Conservation (phyloP, 2,888 invertebrate species). For the Danaus chrysippus region DNA sequence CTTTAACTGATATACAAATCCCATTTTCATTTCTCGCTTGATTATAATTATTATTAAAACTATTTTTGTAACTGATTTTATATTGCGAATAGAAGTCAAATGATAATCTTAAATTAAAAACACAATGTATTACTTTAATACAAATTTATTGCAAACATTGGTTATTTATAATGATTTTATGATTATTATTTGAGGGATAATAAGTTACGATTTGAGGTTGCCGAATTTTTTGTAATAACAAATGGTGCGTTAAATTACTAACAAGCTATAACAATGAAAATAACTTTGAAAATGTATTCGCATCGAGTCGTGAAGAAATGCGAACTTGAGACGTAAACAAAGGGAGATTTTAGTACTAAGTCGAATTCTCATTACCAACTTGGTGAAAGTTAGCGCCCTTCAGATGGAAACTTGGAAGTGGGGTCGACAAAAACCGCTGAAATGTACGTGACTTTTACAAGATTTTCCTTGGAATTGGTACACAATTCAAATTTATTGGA, state of each 20-base stretch:
- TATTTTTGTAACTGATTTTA: too few relatives aligned
- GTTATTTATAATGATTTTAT: too few relatives aligned
- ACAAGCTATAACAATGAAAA: slow-evolving; percentile 10
- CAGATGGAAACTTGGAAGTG: slow-evolving; percentile 11
- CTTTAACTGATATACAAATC: too few relatives aligned
- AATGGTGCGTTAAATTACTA: neutral
- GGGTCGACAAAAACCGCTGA: slow-evolving; percentile 17
- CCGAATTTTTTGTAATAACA: too few relatives aligned
- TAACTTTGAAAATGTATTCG: slow-evolving; percentile 17
- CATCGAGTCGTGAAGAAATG: slow-evolving; percentile 14
- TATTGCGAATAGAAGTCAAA: too few relatives aligned
- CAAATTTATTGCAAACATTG: too few relatives aligned
- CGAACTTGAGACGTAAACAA: slow-evolving; percentile 13
- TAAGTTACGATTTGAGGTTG: too few relatives aligned
- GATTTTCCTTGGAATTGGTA: neutral
- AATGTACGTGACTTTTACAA: slow-evolving; percentile 11
- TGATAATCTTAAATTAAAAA: too few relatives aligned
- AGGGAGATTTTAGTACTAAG: slow-evolving; percentile 9
- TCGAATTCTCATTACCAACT: slow-evolving; percentile 14
- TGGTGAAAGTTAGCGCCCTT: slow-evolving; percentile 16
- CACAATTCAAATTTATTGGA: neutral
- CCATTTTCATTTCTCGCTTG: too few relatives aligned
- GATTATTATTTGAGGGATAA: too few relatives aligned
- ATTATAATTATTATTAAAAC: too few relatives aligned
- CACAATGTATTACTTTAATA: too few relatives aligned